Conservation (phyloP, 2,888 invertebrate species). For the Taphrorychus bicolor region DNA sequence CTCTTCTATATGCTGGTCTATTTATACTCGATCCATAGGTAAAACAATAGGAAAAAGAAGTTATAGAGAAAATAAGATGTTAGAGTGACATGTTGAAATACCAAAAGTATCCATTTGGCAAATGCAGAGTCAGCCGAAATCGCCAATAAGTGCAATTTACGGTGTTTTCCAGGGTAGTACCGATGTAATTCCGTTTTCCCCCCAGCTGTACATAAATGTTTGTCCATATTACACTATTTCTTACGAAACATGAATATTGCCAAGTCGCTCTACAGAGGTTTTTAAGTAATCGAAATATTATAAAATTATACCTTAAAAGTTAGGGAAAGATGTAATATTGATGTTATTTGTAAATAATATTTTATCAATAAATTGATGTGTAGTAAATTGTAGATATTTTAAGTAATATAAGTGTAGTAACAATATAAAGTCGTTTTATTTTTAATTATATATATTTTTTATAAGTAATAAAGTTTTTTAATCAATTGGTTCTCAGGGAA, state of each 20-base stretch:
- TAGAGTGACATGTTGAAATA: no score
- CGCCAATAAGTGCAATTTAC: not conserved
- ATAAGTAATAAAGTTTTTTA: no score
- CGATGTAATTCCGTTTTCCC: not conserved
- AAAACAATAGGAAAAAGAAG: no score
- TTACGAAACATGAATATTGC: not conserved
- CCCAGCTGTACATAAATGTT: not conserved
- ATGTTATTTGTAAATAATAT: slow-evolving; percentile 26
- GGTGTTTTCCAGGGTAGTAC: not conserved
- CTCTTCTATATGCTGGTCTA: not conserved
- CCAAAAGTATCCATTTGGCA: no score
- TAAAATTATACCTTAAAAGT: not conserved
- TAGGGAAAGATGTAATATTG: slow-evolving; percentile 1
- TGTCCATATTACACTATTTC: not conserved
- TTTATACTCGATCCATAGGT: no score
- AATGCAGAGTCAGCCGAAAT: no score
- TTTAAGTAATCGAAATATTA: not conserved
- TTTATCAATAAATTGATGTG: slow-evolving; percentile 1
- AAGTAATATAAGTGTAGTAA: not conserved
- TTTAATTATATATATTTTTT: no score
- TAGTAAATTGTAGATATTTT: not conserved
- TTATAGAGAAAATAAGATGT: no score
- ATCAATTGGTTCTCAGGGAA: no score
- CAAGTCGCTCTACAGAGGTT: no score
- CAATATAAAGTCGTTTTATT: no score